Evolutionary conservation across 2,113 vertebrate genomes (phyloP).

Genomic region (Perca schrenkii): DNA sequence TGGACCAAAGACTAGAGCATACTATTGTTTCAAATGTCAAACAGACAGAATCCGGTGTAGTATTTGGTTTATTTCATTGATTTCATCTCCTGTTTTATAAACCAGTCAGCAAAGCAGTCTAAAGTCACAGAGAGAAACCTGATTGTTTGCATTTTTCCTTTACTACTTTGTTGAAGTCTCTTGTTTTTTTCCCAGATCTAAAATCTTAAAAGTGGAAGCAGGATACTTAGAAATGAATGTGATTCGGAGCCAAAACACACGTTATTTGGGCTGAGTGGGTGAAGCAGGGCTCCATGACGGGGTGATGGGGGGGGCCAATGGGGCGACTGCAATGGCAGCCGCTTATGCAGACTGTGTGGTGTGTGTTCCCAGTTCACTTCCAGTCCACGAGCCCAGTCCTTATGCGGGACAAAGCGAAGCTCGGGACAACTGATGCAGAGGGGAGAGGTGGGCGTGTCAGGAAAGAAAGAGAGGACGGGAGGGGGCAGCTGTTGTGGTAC

Average conservation of each 20-base stretch:
- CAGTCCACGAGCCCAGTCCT: slow-evolving; percentile 23
- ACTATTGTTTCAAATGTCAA: not conserved
- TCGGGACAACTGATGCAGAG: slow-evolving; percentile 3
- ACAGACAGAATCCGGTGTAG: slow-evolving; percentile 40
- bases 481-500: not conserved
- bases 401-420: slow-evolving; percentile 26
- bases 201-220: slow-evolving; percentile 83
- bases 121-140: slow-evolving; percentile 80
- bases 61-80: slow-evolving; percentile 86
- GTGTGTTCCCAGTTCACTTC: slow-evolving; percentile 40
- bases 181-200: slow-evolving; percentile 74
- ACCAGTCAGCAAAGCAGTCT: slow-evolving; percentile 79
- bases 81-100: slow-evolving; percentile 75
- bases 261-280: slow-evolving; percentile 15
- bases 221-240: slow-evolving; percentile 61
- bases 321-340: slow-evolving; percentile 26
- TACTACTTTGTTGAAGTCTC: slow-evolving; percentile 59
- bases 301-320: slow-evolving; percentile 10
- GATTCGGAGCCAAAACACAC: slow-evolving; percentile 35
- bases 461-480: not conserved
- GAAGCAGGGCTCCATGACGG: slow-evolving; percentile 22
- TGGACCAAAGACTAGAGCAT: not conserved
- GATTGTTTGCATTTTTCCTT: slow-evolving; percentile 75
- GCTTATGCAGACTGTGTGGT: slow-evolving; percentile 9
- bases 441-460: slow-evolving; percentile 8